phyloP scores from a whole-genome alignment of 2,113 vertebrate species.

The Siniperca knerii region DNA sequence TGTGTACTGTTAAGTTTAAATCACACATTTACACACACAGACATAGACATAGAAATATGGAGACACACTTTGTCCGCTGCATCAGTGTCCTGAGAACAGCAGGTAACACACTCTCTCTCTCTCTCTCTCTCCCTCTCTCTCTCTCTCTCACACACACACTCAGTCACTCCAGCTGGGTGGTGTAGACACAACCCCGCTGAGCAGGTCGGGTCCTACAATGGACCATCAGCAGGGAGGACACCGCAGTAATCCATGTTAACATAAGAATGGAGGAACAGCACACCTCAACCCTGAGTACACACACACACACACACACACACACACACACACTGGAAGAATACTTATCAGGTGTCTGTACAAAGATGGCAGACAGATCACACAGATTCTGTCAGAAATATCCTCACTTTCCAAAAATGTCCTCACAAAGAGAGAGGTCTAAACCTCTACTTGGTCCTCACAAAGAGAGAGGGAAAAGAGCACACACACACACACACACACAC shows the following conservation, averaged over 20 bases:
- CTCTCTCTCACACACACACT: constrained; percentile 34
- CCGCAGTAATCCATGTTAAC: constrained; percentile 72
- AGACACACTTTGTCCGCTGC: background rate
- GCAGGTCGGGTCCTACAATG: constrained; percentile 65
- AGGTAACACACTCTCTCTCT: constrained; percentile 45
- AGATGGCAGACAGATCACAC: background rate
- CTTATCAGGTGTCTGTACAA: constrained; percentile 32
- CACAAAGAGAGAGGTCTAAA: background rate
- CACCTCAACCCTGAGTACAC: constrained; percentile 58
- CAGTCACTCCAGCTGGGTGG: constrained; percentile 72
- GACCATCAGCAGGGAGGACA: constrained; percentile 63
- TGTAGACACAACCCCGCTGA: constrained; percentile 81
- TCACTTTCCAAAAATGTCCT: constrained; percentile 12
- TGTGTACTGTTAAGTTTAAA: background rate
- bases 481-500: constrained; percentile 26
- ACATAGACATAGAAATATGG: background rate
- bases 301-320: constrained; percentile 39
- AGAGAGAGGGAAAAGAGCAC: background rate
- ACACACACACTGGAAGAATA: constrained; percentile 24
- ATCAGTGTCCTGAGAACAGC: constrained; percentile 1
- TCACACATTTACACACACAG: background rate
- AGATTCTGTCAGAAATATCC: background rate
- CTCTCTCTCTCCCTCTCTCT: constrained; percentile 1
- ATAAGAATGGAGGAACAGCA: constrained; percentile 69
- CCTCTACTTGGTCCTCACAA: background rate